phyloP scores from a whole-genome alignment of 2,797 vertebrate species.

The Pseudochirops cupreus region DNA sequence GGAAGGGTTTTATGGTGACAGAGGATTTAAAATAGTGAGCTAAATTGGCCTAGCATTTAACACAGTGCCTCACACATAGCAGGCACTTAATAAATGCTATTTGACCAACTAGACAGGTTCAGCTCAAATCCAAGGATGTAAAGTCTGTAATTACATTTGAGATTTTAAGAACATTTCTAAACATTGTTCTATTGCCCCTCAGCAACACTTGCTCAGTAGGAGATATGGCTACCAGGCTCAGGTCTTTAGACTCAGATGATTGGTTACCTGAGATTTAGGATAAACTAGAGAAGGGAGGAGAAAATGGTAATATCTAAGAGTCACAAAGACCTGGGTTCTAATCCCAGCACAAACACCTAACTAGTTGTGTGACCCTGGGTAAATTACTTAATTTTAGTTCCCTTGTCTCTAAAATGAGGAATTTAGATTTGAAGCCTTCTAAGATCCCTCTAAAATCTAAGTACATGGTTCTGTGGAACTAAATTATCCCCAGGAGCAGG shows the following conservation, averaged over 20 bases:
- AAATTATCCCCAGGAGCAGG: not conserved
- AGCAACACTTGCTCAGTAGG: not conserved
- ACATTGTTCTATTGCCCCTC: not conserved
- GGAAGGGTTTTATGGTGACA: not conserved
- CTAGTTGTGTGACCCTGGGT: not conserved
- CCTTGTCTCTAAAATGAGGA: not conserved
- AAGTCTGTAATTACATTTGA: not conserved
- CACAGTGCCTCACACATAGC: slow-evolving; percentile 6
- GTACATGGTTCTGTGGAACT: not conserved
- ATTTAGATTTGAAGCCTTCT: not conserved
- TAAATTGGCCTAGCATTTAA: not conserved
- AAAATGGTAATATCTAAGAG: not conserved
- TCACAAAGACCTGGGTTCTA: not conserved
- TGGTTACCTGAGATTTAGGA: not conserved
- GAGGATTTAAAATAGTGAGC: not conserved
- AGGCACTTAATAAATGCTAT: slow-evolving; percentile 34
- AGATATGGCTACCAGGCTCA: not conserved
- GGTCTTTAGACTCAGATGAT: not conserved
- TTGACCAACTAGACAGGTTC: not conserved
- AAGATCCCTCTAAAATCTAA: not conserved
- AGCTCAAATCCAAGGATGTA: not conserved
- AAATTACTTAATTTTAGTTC: not conserved
- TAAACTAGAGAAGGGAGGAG: not conserved
- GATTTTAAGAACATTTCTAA: not conserved
- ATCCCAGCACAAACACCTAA: not conserved